Conservation (phyloP, 2,113 vertebrate genomes). For the human (Homo sapiens) region DNA sequence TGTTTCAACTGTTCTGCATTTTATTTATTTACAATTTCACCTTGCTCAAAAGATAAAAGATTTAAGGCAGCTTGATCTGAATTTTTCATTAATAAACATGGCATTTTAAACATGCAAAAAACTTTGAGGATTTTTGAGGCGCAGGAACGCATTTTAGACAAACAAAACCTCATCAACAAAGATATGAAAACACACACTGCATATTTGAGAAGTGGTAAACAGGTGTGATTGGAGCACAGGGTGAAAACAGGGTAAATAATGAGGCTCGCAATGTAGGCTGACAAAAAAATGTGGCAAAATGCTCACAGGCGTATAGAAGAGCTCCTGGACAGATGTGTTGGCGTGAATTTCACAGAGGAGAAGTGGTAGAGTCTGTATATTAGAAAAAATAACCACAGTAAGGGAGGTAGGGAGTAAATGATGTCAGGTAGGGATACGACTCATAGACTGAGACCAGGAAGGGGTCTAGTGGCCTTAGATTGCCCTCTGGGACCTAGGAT, state of each 20-base stretch:
- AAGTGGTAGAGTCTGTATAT: background rate
- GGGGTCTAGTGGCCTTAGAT: background rate
- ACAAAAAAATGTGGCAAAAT: background rate
- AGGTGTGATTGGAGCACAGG: accelerated
- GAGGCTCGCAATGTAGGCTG: background rate
- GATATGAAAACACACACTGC: background rate
- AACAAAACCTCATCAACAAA: background rate
- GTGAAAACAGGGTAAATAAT: background rate
- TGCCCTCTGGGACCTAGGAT: background rate
- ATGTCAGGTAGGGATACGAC: background rate
- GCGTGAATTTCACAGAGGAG: background rate
- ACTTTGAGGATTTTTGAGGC: background rate
- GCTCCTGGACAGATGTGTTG: background rate
- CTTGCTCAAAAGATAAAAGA: background rate
- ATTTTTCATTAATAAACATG: constrained; percentile 28
- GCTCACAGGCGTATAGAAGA: background rate
- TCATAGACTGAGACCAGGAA: background rate
- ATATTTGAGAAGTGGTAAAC: background rate
- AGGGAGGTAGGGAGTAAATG: background rate
- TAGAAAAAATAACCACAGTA: background rate
- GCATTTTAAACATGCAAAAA: background rate
- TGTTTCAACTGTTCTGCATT: background rate
- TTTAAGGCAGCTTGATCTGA: background rate
- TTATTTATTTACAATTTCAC: background rate
- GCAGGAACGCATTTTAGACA: background rate